These are phyloP conservation scores for Montipora capitata DNA, from an alignment of 92 coral and sea anemone genomes.

Conservation along the genomic window DNA sequence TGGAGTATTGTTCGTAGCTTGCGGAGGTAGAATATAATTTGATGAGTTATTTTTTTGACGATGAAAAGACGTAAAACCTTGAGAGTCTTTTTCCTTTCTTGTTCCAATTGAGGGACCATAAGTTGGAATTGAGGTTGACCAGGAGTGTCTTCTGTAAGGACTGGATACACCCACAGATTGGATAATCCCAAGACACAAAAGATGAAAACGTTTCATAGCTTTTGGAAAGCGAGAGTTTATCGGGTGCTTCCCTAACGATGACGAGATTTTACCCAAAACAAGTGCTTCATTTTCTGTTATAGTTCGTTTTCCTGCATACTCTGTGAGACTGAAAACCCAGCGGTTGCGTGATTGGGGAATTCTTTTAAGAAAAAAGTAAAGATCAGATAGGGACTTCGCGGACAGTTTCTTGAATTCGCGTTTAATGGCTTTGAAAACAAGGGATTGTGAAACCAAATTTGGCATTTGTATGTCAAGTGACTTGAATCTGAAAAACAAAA, in stretches of 20 bases:
- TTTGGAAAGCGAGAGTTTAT: constrained; percentile 11
- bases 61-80: background rate
- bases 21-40: background rate
- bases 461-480: constrained; percentile 12
- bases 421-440: background rate
- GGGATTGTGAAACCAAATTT: background rate
- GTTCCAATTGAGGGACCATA: background rate
- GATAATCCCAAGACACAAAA: constrained; percentile 37
- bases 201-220: constrained; percentile 38
- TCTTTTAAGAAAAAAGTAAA: background rate
- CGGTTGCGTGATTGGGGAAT: background rate
- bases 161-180: constrained; percentile 14
- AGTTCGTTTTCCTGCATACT: background rate
- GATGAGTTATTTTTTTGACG: background rate
- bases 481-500: constrained; percentile 4
- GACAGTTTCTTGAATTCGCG: constrained; percentile 26
- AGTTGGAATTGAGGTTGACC: background rate
- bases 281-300: constrained; percentile 22
- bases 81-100: background rate
- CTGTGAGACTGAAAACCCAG: background rate
- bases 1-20: background rate
- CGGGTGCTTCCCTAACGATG: constrained; percentile 9
- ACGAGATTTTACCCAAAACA: constrained; percentile 31
- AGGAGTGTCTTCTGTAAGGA: background rate
- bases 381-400: background rate